These are phyloP conservation scores for Melanotaenia nigrans DNA, from an alignment of 2,797 vertebrate genomes.

Conservation along the genomic window DNA sequence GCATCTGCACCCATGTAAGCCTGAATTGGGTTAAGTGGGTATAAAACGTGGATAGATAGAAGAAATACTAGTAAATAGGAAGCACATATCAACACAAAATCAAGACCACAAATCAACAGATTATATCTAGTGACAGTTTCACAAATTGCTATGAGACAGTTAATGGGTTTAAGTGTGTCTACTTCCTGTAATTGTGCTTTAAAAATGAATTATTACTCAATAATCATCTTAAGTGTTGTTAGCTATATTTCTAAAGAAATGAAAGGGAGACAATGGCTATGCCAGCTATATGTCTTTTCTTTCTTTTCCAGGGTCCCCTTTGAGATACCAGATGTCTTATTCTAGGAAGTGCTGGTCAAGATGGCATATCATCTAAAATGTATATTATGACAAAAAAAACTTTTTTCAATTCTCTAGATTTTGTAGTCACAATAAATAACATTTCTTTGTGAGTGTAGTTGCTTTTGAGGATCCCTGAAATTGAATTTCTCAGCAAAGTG, in stretches of 20 bases:
- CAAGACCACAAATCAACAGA: neutral
- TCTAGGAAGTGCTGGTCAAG: neutral
- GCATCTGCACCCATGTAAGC: too few relatives aligned
- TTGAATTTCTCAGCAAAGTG: conserved; percentile 21
- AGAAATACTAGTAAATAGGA: neutral
- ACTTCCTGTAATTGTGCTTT: neutral
- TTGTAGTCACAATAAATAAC: neutral
- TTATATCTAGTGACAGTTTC: neutral
- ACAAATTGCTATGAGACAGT: neutral
- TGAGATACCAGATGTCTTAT: neutral
- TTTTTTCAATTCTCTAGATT: neutral
- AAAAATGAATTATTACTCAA: neutral
- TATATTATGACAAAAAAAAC: neutral
- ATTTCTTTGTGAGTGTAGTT: neutral
- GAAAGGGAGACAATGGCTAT: too few relatives aligned
- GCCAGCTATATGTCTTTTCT: neutral
- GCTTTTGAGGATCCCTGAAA: conserved; percentile 39
- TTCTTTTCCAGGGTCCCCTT: neutral
- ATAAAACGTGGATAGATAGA: neutral
- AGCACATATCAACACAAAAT: neutral
- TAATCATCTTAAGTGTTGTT: too few relatives aligned
- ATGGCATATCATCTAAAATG: neutral
- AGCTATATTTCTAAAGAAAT: too few relatives aligned
- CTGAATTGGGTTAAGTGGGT: neutral
- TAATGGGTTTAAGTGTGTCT: neutral